Conservation (phyloP, 2,113 vertebrate genomes). For the Neotragus pygmaeus region DNA sequence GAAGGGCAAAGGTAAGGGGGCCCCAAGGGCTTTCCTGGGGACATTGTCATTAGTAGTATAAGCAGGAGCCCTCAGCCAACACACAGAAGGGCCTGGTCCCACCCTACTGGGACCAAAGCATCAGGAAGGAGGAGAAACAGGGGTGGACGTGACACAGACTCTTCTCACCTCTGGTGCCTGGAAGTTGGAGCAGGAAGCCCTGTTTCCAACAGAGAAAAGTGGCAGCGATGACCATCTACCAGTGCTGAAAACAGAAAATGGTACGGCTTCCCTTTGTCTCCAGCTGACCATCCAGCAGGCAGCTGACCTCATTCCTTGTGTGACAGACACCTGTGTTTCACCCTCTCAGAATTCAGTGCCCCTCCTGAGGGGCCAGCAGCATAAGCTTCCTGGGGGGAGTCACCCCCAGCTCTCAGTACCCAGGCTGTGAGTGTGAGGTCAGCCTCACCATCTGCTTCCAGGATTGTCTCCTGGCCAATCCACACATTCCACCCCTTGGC, state of each 20-base stretch:
- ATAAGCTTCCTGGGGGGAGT: neutral
- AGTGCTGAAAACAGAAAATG: neutral
- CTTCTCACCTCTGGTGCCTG: neutral
- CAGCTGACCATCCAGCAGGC: accelerated
- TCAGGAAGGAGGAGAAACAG: neutral
- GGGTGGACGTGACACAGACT: neutral
- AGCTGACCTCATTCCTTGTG: no score
- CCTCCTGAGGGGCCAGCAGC: neutral
- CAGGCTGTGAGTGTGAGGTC: neutral
- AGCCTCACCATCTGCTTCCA: neutral
- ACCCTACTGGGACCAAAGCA: neutral
- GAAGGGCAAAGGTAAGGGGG: neutral
- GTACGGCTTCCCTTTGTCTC: accelerated
- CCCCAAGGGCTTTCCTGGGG: neutral
- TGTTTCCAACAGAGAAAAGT: neutral
- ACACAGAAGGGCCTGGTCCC: neutral
- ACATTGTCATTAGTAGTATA: neutral
- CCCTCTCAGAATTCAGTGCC: neutral
- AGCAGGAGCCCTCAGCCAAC: neutral
- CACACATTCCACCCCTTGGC: neutral
- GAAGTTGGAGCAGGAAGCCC: neutral
- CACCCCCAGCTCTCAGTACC: neutral
- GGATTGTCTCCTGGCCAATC: neutral
- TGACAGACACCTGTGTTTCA: accelerated
- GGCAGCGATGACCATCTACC: accelerated